Evolutionary conservation across 2,797 vertebrate species (phyloP).

Genomic region (Tamandua tetradactyla): DNA sequence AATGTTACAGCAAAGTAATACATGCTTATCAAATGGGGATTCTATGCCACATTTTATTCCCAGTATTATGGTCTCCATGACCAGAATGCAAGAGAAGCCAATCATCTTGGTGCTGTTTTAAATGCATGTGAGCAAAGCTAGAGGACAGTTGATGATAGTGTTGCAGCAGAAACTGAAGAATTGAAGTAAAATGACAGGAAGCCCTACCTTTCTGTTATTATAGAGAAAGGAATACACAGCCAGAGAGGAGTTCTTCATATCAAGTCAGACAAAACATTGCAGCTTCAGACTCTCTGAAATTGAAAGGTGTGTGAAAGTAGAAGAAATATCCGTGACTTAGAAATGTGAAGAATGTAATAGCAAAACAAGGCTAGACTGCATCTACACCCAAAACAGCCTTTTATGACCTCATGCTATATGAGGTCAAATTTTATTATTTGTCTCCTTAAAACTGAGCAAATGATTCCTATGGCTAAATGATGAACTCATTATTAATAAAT

Average conservation of each 20-base stretch:
- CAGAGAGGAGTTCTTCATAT: constrained; percentile 91
- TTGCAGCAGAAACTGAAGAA: constrained; percentile 87
- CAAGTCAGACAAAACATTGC: constrained; percentile 89
- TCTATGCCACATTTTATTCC: constrained; percentile 92
- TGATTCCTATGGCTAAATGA: constrained; percentile 53
- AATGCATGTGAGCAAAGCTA: constrained; percentile 90
- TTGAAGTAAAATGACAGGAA: constrained; percentile 88
- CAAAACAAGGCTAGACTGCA: not conserved
- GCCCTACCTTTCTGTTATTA: constrained; percentile 91
- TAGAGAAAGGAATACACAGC: constrained; percentile 93
- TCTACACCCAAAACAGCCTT: not conserved
- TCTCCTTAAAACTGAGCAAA: constrained; percentile 31
- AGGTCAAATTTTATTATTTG: not conserved
- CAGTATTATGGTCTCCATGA: constrained; percentile 90
- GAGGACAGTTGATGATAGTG: constrained; percentile 86
- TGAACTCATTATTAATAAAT: constrained; percentile 60
- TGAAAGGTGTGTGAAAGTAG: constrained; percentile 86
- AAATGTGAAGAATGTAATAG: not conserved
- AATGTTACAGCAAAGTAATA: constrained; percentile 90
- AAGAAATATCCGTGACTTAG: not conserved
- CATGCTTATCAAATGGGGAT: constrained; percentile 90
- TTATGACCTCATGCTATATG: not conserved
- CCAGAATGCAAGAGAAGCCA: constrained; percentile 90
- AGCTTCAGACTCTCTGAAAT: constrained; percentile 90
- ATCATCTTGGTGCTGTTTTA: constrained; percentile 89